These are phyloP conservation scores for Allolobophora icterica DNA, from an alignment of 2,888 invertebrate species.

Conservation along the genomic window DNA sequence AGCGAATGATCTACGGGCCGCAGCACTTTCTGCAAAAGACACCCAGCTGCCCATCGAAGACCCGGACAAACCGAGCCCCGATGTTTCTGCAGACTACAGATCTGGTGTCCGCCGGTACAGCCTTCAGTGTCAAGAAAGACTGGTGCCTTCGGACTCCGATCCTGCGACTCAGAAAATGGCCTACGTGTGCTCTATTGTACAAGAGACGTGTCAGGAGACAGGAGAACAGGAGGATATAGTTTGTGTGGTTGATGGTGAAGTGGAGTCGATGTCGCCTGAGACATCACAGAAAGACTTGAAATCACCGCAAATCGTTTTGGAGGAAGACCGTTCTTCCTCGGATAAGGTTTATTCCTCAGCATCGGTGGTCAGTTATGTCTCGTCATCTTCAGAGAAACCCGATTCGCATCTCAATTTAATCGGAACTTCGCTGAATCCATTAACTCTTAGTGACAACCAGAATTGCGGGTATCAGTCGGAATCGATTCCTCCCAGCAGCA, in stretches of 20 bases:
- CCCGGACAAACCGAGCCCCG: neutral
- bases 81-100: neutral
- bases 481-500: neutral
- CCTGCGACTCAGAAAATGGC: neutral
- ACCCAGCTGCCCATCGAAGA: neutral
- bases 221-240: neutral
- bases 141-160: neutral
- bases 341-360: too few species aligned
- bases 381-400: too few species aligned
- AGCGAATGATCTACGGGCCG: neutral
- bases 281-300: neutral
- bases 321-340: too few species aligned
- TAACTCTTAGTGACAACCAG: too few species aligned
- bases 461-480: too few species aligned
- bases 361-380: too few species aligned
- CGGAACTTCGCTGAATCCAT: too few species aligned
- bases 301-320: neutral
- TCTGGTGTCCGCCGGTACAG: neutral
- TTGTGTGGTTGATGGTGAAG: neutral
- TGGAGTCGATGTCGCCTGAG: neutral
- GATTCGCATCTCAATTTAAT: too few species aligned
- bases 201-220: neutral
- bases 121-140: neutral
- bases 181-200: neutral
- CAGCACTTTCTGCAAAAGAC: neutral